Evolutionary conservation across 2,888 invertebrate species (phyloP).

Genomic region (Cephus runcator): DNA sequence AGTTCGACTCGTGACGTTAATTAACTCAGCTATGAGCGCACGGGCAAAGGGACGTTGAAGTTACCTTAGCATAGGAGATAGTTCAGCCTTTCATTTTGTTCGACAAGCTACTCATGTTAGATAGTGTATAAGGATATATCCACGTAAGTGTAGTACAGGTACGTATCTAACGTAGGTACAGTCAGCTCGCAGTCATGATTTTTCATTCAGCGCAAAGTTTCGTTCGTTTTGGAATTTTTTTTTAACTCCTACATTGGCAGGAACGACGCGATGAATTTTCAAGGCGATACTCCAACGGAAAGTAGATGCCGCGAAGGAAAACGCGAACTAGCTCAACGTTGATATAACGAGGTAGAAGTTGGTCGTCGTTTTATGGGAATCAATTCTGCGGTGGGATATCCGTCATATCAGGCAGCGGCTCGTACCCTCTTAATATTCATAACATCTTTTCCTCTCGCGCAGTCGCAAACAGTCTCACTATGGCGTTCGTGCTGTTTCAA

Average conservation of each 20-base stretch:
- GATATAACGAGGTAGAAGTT: slow-evolving; percentile 14
- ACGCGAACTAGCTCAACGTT: not conserved
- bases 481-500: slow-evolving; percentile 26
- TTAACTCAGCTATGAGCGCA: slow-evolving; percentile 25
- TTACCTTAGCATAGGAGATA: not conserved
- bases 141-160: not conserved
- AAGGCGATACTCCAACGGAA: not conserved
- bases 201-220: not conserved
- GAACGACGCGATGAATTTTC: not conserved
- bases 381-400: slow-evolving; percentile 33
- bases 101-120: not conserved
- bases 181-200: not conserved
- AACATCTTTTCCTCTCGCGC: slow-evolving; percentile 37
- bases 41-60: slow-evolving; percentile 28
- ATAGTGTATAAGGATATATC: not conserved
- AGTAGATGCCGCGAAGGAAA: not conserved
- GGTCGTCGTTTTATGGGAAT: slow-evolving; percentile 38
- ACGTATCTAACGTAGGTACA: not conserved
- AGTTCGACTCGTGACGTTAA: slow-evolving; percentile 29
- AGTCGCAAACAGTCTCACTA: slow-evolving; percentile 23
- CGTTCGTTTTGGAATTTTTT: not conserved
- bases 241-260: not conserved
- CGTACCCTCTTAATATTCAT: slow-evolving; percentile 49
- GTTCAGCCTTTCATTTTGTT: not conserved
- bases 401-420: slow-evolving; percentile 18